Conservation (phyloP, 2,888 invertebrate genomes). For the Saturnia pavonia region DNA sequence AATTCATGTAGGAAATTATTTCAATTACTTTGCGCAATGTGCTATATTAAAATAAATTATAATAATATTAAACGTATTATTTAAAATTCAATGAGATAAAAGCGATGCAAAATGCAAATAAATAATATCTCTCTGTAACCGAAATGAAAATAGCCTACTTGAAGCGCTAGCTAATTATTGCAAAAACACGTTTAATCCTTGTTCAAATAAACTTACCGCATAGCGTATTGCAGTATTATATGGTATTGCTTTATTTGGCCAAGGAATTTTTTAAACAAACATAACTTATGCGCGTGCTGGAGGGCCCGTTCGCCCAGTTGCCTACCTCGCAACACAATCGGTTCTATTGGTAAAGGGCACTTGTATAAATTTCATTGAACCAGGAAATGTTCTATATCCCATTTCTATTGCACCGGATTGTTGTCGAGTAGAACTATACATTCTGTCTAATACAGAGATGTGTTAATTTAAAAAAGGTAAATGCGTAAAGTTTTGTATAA, state of each 20-base stretch:
- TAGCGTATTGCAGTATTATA: no score
- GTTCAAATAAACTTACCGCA: neutral
- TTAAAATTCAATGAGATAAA: conserved; percentile 5
- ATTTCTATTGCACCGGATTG: conserved; percentile 18
- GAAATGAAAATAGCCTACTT: neutral
- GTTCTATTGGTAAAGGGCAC: conserved; percentile 49
- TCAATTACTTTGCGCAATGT: conserved; percentile 25
- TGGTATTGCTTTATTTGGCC: conserved; percentile 11
- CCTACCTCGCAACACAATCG: conserved; percentile 36
- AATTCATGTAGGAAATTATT: conserved; percentile 38
- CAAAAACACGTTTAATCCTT: neutral
- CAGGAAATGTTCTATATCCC: conserved; percentile 22
- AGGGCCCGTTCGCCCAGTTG: conserved; percentile 24
- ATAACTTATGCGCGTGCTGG: conserved; percentile 31
- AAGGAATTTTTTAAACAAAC: conserved; percentile 36
- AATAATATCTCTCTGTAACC: conserved; percentile 6
- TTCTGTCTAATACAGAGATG: neutral
- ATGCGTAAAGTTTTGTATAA: no score
- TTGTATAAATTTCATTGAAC: conserved; percentile 63
- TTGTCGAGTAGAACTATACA: conserved; percentile 10
- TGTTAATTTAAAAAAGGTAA: neutral
- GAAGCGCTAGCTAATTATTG: neutral
- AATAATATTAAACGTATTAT: conserved; percentile 6
- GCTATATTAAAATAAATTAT: conserved; percentile 16
- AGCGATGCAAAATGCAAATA: no score